Conservation (phyloP, 2,113 vertebrate species). For the Varanus salvator region DNA sequence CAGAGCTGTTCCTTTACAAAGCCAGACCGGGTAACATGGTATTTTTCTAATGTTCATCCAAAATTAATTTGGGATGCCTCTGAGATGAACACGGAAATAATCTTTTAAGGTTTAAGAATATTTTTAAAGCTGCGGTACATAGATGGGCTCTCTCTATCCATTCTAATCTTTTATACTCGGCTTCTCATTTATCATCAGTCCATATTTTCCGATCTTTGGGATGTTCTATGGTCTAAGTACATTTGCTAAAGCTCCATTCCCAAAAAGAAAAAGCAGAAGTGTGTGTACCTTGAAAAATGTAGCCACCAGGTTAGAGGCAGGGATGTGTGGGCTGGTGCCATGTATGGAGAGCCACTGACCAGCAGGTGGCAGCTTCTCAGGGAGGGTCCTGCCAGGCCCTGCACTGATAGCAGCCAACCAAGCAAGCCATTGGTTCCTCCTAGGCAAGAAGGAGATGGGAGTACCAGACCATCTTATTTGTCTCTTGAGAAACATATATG, state of each 20-base stretch:
- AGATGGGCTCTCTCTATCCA: neutral
- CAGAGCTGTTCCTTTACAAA: neutral
- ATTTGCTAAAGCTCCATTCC: neutral
- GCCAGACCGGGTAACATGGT: neutral
- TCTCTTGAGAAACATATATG: too few species aligned
- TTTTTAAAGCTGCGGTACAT: neutral
- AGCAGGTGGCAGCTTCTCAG: too few species aligned
- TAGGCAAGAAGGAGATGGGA: too few species aligned
- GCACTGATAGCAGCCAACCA: too few species aligned
- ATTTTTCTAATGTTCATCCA: neutral
- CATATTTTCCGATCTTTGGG: neutral
- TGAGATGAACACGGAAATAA: neutral
- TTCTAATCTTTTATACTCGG: too few species aligned
- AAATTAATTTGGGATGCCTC: neutral
- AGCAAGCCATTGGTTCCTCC: too few species aligned
- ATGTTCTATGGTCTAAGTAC: neutral
- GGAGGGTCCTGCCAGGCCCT: too few species aligned
- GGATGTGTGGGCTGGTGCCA: too few species aligned
- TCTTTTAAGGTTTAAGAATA: neutral
- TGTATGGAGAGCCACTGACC: too few species aligned
- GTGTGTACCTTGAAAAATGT: neutral
- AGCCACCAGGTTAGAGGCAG: too few species aligned
- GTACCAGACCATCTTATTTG: too few species aligned
- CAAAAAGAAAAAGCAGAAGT: neutral
- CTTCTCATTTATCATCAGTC: neutral